Evolutionary conservation across 1,140 invertebrate species (phyloP), one percentile per base, ranked within the genome.

Genomic region (Gonatopus flavifemur): DNA sequence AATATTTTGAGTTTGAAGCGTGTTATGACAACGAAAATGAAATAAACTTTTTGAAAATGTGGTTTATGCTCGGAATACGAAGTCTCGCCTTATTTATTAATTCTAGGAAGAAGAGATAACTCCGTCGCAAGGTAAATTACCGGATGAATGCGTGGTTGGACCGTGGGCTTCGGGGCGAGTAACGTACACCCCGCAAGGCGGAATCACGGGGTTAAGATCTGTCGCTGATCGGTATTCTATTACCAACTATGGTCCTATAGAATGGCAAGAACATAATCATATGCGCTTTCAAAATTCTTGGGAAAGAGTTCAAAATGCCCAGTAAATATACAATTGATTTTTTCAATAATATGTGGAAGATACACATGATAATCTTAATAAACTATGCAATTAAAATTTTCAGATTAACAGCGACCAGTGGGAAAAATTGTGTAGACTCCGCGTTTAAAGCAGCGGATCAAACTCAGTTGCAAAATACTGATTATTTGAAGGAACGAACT

Each of bases 181-280:
- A 0, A 84, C 87, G 66, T 89, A 85, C 82, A 84, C 83, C 25
- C 85, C 86, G 1, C 72, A 84, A 20, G 80, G 76, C 15, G 84
- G 80, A 4, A 72, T 88, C 49, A 89, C 87, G 1, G 87, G 87
- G 1, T 82, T 86, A 0, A 78, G 87, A 53, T 87, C 88, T 0
- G 80, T 83, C 0, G 86, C 86, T 1, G 86, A 88, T 72, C 86
- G 85, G 62, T 89, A 90, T 64, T 86, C 87, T 1, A 80, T 89
- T 15, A 86, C 87, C 9, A 78, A 83, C 48, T 88, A 81, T 61
- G 87, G 85, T 44, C 75, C 84, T 1, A 81, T 78, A 0, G 86
- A 89, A 41, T 64, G 66, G 69, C 53, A 51, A 36, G 42, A 56
- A n/a, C 52, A 63, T 16, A 64, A 68, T 52, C 22, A 50, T 7